Evolutionary conservation across 2,888 invertebrate species (phyloP).

Genomic region (Spatulosminthurus flaviceps): DNA sequence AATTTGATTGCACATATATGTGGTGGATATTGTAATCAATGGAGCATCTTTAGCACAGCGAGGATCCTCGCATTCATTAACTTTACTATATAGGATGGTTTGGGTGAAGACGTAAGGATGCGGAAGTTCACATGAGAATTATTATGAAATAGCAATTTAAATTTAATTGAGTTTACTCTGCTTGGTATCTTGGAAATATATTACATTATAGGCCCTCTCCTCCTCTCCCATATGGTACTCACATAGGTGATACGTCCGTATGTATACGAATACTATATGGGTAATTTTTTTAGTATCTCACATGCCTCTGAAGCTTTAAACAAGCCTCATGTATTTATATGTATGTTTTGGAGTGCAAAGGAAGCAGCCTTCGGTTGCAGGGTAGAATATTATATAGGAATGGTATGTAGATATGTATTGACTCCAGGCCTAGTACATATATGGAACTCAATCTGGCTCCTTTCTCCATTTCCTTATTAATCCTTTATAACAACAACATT

Average conservation of each 20-base stretch:
- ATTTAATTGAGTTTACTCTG: constrained; percentile 21
- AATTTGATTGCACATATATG: too few relatives aligned
- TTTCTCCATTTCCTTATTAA: constrained; percentile 33
- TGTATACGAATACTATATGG: background rate
- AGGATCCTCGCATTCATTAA: background rate
- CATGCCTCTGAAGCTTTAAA: too few relatives aligned
- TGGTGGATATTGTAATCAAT: too few relatives aligned
- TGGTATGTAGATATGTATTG: background rate
- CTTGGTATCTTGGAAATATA: background rate
- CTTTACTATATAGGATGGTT: background rate
- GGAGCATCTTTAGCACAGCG: too few relatives aligned
- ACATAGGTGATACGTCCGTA: too few relatives aligned
- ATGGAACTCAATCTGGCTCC: background rate
- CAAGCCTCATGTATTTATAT: too few relatives aligned
- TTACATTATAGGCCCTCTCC: background rate
- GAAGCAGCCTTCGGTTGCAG: too few relatives aligned
- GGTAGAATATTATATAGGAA: background rate
- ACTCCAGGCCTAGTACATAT: background rate
- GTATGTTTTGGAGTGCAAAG: too few relatives aligned
- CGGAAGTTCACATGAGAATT: background rate
- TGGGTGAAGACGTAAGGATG: too few relatives aligned
- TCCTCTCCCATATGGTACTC: background rate
- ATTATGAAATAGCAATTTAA: constrained; percentile 3
- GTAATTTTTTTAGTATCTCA: too few relatives aligned
- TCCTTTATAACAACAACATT: constrained; percentile 43